Base-by-base conservation (phyloP, 2,113 vertebrate species). In the Okapia johnstoni region DNA sequence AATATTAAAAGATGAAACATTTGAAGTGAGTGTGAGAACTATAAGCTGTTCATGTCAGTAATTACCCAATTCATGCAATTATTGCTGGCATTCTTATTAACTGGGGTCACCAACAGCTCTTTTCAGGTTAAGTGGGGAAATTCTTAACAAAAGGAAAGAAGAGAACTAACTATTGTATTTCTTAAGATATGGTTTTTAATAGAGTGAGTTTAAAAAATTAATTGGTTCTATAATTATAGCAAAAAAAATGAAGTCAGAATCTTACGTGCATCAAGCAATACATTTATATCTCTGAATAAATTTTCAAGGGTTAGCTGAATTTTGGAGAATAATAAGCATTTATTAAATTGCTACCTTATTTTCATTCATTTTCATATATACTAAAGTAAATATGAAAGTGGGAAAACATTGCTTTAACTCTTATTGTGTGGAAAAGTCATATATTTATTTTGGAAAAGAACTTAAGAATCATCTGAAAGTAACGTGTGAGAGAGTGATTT, bases 151-250 rank as follows among this genome's bases (percentile, higher is more conserved):
- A 90, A 58, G 17, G 3, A 15, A 48, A 85, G 52, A 60, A 95
- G 87, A 70, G n/a, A 89, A 54, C 85, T 83, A 85, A 36, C n/a
- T 48, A 77, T 14, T 25, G 1, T 70, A 77, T 88, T 95, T 93
- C 43, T 85, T 77, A 95, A 88, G 40, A 73, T 17, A 58, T 9
- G 26, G 19, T 46, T 88, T 96, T 94, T 30, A 94, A 85, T 94
- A 94, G 92, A 48, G 8, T n/a, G 28, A 70, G 23, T 95, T 83
- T 57, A 14, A 70, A 96, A 93, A 55, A 96, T 80, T 85, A 97
- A 93, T 93, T 93, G 40, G 58, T 87, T 97, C 54, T 90, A 40
- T 94, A 85, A 97, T 88, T 36, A 98, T 46, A 76, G 14, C 25
- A 85, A 55, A 43, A 90, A 36, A 54, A 88, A 93, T 76, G n/a